Percentiles rank a stretch among this genome's conserved stretches.
phyloP scores from a whole-genome alignment of 2,888 invertebrate species.

The Sminthurides aquaticus region DNA sequence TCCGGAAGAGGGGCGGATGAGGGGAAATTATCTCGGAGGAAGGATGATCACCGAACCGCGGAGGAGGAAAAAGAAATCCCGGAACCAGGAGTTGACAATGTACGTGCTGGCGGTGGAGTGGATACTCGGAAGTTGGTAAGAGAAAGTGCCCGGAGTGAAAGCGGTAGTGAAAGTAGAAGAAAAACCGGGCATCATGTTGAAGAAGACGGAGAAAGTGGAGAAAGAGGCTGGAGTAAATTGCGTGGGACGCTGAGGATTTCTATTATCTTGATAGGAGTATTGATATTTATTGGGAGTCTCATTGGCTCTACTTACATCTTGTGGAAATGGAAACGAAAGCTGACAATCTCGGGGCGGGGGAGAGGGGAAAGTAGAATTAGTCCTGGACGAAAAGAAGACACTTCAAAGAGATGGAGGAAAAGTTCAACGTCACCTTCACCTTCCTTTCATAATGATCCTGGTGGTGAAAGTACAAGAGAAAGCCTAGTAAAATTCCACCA shows the following conservation, averaged over 20 bases:
- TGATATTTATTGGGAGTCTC: conserved; percentile 41
- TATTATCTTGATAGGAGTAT: conserved; percentile 41
- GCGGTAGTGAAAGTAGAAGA: too few relatives aligned
- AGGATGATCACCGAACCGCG: neutral
- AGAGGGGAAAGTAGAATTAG: neutral
- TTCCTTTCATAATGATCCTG: conserved; percentile 13
- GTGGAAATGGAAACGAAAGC: neutral
- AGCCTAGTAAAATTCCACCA: neutral
- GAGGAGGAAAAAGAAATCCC: too few relatives aligned
- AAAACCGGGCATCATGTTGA: too few relatives aligned
- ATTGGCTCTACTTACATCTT: conserved; percentile 9
- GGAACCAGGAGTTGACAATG: too few relatives aligned
- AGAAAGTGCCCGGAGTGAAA: too few relatives aligned
- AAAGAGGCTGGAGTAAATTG: conserved; percentile 31
- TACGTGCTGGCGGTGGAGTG: too few relatives aligned
- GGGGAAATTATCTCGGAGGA: neutral
- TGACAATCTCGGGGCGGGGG: neutral
- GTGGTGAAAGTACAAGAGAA: neutral
- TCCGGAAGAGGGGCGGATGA: neutral
- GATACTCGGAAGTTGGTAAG: too few relatives aligned
- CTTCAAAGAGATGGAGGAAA: conserved; percentile 3
- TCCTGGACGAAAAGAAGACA: neutral
- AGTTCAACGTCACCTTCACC: conserved; percentile 12
- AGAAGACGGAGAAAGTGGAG: conserved; percentile 2
- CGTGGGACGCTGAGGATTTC: conserved; percentile 32